Percentiles rank a stretch among this genome's conserved stretches.
phyloP scores from a whole-genome alignment of 2,888 invertebrate species.

The Pinctada fucata region DNA sequence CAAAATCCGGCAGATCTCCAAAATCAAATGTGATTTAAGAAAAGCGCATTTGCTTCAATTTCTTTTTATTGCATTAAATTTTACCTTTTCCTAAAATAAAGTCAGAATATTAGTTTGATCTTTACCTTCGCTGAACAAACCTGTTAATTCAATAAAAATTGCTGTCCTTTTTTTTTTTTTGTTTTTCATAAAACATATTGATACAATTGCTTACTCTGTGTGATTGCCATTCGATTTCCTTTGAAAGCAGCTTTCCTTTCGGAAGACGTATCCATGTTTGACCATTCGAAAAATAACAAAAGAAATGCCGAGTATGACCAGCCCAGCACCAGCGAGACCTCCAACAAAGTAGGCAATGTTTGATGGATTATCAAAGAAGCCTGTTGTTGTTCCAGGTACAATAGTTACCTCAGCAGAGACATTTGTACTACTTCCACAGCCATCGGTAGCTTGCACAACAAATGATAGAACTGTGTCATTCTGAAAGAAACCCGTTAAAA shows the following conservation, averaged over 20 bases:
- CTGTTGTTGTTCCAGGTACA: background rate
- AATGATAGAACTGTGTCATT: background rate
- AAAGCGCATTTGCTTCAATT: too few relatives aligned
- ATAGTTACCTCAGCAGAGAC: slow-evolving; percentile 5
- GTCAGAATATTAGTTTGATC: too few relatives aligned
- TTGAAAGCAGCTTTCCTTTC: background rate
- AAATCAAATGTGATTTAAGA: too few relatives aligned
- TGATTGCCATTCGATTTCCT: background rate
- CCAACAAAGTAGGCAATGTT: slow-evolving; percentile 4
- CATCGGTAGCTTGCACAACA: slow-evolving; percentile 4
- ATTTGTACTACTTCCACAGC: background rate
- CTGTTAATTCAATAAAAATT: too few relatives aligned
- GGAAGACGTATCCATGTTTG: slow-evolving; percentile 16
- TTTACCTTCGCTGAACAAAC: too few relatives aligned
- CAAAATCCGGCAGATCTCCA: too few relatives aligned
- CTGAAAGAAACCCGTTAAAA: background rate
- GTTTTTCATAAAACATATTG: too few relatives aligned
- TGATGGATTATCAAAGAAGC: slow-evolving; percentile 16
- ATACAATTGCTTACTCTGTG: too few relatives aligned
- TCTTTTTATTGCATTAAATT: too few relatives aligned
- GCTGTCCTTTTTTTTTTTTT: too few relatives aligned
- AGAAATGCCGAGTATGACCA: background rate
- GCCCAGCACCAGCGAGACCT: background rate
- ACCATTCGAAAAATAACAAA: slow-evolving; percentile 1
- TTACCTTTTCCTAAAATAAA: too few relatives aligned